phyloP scores from a whole-genome alignment of 2,797 vertebrate genomes.

The Crossoptilon crossoptilon region DNA sequence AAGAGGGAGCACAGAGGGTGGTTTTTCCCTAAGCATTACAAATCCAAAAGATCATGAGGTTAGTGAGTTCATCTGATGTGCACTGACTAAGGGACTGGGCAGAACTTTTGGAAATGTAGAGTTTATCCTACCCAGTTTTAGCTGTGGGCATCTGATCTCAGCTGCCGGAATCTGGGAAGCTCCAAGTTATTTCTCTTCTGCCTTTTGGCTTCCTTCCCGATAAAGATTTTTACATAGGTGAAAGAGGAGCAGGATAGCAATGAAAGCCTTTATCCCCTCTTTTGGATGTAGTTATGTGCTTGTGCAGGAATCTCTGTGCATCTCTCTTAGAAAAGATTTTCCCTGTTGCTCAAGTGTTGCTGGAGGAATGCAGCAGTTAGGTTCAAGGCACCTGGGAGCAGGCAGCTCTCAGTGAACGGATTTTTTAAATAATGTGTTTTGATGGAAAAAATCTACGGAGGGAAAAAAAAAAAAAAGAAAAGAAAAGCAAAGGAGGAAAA shows the following conservation, averaged over 20 bases:
- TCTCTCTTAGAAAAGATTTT: neutral
- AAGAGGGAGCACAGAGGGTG: neutral
- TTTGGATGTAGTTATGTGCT: neutral
- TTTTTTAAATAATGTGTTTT: slow-evolving; percentile 59
- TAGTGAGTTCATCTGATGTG: slow-evolving; percentile 19
- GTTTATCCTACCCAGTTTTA: neutral
- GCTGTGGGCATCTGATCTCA: slow-evolving; percentile 31
- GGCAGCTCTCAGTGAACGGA: neutral
- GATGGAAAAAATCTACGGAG: slow-evolving; percentile 52
- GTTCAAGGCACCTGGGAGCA: slow-evolving; percentile 32
- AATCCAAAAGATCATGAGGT: neutral
- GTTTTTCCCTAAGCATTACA: neutral
- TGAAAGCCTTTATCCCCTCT: neutral
- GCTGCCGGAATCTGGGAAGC: slow-evolving; percentile 7
- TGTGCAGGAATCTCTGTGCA: neutral
- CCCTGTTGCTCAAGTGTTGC: neutral
- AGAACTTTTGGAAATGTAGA: neutral
- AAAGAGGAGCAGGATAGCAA: neutral
- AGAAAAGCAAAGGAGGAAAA: neutral
- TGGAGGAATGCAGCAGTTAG: neutral
- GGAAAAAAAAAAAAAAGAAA: neutral
- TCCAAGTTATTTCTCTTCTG: slow-evolving; percentile 11
- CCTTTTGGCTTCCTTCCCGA: slow-evolving; percentile 18
- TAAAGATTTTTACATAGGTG: neutral
- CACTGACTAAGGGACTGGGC: slow-evolving; percentile 21